phyloP scores from a whole-genome alignment of 2,113 vertebrate genomes.

The Corythoichthys haematopterus region DNA sequence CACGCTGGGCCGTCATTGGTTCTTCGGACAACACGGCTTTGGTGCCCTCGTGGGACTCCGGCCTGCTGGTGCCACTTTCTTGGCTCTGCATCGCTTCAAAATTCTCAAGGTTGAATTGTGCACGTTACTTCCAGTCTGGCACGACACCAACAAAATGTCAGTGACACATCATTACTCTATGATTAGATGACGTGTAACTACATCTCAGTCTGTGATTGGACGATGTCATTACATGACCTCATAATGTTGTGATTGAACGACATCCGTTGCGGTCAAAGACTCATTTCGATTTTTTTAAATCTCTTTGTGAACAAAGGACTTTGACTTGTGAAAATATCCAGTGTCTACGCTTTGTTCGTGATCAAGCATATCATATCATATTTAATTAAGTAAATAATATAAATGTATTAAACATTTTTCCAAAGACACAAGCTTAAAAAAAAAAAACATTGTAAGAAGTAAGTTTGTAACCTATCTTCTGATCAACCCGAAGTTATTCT shows the following conservation, averaged over 20 bases:
- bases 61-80: neutral
- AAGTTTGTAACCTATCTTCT: no score
- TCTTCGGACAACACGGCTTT: neutral
- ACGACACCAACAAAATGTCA: neutral
- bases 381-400: no score
- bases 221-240: neutral
- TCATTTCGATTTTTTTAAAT: neutral
- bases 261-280: neutral
- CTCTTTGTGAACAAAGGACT: neutral
- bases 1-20: constrained; percentile 1
- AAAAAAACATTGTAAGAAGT: no score
- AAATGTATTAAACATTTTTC: no score
- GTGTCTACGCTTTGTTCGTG: no score
- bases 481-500: no score
- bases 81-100: constrained; percentile 2
- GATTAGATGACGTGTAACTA: neutral
- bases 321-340: neutral
- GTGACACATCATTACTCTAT: neutral
- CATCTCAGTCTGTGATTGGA: neutral
- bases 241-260: neutral
- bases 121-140: neutral
- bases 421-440: no score
- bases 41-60: neutral
- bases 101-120: neutral
- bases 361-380: no score